Percentiles rank a stretch among this genome's conserved stretches.
Conservation (phyloP, 2,113 vertebrate species). For the Macheiramphus alcinus region DNA sequence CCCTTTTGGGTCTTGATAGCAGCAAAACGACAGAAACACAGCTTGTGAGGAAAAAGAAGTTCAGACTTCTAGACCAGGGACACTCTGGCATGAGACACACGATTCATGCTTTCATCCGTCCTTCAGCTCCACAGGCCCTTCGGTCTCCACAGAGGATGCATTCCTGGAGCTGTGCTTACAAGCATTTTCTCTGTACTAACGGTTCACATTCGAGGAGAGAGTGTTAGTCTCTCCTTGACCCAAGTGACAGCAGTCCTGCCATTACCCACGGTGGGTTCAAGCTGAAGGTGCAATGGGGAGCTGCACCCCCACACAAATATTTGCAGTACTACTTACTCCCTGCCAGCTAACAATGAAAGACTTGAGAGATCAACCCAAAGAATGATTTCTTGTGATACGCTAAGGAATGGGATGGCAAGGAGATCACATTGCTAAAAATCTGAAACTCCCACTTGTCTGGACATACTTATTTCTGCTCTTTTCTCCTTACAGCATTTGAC, state of each 20-base stretch:
- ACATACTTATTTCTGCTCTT: background rate
- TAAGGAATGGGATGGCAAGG: background rate
- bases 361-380: background rate
- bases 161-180: rapidly evolving
- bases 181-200: too few relatives aligned
- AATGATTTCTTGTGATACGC: rapidly evolving
- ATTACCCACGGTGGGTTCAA: background rate
- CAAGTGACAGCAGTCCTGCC: too few relatives aligned
- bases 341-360: rapidly evolving
- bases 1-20: background rate
- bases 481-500: too few relatives aligned
- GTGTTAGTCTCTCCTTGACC: too few relatives aligned
- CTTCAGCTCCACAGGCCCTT: background rate
- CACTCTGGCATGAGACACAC: background rate
- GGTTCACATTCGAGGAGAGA: background rate
- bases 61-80: background rate
- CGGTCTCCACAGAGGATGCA: too few relatives aligned
- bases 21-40: background rate
- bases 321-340: background rate
- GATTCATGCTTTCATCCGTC: rapidly evolving
- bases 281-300: background rate
- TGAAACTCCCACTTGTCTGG: too few relatives aligned
- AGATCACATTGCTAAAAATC: background rate
- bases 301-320: too few relatives aligned
- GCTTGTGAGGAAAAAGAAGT: background rate